Conservation (phyloP, 2,797 vertebrate species). For the Acomys russatus region DNA sequence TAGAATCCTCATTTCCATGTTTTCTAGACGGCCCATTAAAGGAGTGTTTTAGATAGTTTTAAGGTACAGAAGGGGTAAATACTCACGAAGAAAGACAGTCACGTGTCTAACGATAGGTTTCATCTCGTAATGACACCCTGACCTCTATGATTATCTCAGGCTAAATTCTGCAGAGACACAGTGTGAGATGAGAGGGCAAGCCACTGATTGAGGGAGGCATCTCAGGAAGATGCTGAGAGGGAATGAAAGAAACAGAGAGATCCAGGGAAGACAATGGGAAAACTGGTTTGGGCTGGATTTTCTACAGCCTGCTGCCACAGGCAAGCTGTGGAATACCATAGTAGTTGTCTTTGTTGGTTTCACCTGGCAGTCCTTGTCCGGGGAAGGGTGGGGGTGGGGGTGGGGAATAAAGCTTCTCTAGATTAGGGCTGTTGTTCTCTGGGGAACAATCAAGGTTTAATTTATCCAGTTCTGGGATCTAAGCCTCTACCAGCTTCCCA, state of each 20-base stretch:
- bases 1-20: conserved; percentile 75
- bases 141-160: not conserved
- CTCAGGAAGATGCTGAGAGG: not conserved
- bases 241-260: not conserved
- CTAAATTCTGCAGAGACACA: not conserved
- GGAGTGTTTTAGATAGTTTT: conserved; percentile 53
- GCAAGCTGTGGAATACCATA: not conserved
- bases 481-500: not conserved
- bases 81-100: conserved; percentile 38
- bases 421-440: not conserved
- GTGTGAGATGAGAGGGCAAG: not conserved
- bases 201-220: not conserved
- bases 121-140: conserved; percentile 35
- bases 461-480: not conserved
- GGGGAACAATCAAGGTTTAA: not conserved
- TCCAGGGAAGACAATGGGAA: not conserved
- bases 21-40: conserved; percentile 62
- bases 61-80: conserved; percentile 18
- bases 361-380: not conserved
- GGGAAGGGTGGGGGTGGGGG: no score
- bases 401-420: not conserved
- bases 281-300: not conserved
- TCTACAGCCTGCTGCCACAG: not conserved
- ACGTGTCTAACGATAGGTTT: conserved; percentile 46
- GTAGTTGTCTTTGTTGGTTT: not conserved